A percentile compares a stretch with the other conserved stretches of the same genome.
Conservation (phyloP, 2,113 vertebrate genomes). For the Etheostoma spectabile region DNA sequence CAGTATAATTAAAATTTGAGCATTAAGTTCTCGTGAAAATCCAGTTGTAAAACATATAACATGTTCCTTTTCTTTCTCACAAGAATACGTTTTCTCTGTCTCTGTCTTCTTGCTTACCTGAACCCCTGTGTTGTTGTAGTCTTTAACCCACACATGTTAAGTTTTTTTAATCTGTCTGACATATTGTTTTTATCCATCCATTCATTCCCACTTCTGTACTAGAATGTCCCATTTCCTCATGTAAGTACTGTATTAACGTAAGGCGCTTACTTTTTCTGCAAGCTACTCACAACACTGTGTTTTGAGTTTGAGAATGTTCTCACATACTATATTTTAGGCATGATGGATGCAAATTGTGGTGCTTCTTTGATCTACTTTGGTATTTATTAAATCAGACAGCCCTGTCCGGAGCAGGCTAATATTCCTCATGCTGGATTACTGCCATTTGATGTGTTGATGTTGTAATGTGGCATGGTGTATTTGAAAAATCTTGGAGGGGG, state of each 20-base stretch:
- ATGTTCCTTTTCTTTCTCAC: neutral
- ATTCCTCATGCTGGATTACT: neutral
- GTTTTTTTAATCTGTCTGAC: slow-evolving; percentile 26
- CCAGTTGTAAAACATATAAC: neutral
- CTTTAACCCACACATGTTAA: neutral
- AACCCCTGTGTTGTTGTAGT: neutral
- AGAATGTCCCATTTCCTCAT: slow-evolving; percentile 69
- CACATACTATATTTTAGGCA: slow-evolving; percentile 28
- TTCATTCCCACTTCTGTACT: slow-evolving; percentile 29
- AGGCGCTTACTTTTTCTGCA: slow-evolving; percentile 13
- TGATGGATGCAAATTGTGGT: slow-evolving; percentile 50
- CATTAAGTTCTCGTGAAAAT: neutral
- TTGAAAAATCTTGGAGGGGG: neutral
- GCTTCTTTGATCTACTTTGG: slow-evolving; percentile 2
- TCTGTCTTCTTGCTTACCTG: neutral
- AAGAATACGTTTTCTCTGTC: neutral
- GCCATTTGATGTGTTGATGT: slow-evolving; percentile 7
- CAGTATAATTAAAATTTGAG: neutral
- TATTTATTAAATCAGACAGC: neutral
- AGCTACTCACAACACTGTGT: slow-evolving; percentile 22
- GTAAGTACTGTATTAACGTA: slow-evolving; percentile 63
- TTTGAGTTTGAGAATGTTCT: slow-evolving; percentile 41
- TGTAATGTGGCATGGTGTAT: slow-evolving; percentile 36
- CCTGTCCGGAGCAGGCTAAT: neutral
- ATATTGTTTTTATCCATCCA: slow-evolving; percentile 25